These are phyloP conservation scores for Papilio helenus DNA, from an alignment of 1,140 invertebrate species.

Conservation along the genomic window DNA sequence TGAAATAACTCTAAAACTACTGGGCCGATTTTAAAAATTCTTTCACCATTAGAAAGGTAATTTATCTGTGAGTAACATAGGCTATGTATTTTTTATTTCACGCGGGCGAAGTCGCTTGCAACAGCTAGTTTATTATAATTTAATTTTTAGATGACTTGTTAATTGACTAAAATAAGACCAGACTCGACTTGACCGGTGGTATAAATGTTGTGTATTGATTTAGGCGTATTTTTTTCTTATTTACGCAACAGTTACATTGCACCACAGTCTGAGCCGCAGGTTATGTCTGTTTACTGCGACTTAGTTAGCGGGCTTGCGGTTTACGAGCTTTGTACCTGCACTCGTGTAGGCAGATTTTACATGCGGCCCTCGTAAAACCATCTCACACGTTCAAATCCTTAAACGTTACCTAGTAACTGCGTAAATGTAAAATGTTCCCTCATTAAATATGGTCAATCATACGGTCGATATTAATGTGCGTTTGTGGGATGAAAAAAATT, in stretches of 20 bases:
- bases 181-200: too few species aligned
- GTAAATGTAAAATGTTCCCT: conserved; percentile 5
- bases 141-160: too few species aligned
- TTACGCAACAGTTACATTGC: background rate
- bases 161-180: too few species aligned
- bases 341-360: conserved; percentile 22
- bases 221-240: background rate
- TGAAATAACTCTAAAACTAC: too few species aligned
- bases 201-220: too few species aligned
- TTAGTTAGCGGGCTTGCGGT: conserved; percentile 29
- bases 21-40: too few species aligned
- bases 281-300: conserved; percentile 37
- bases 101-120: too few species aligned
- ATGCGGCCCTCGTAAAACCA: conserved; percentile 24
- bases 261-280: background rate
- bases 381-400: conserved; percentile 31
- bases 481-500: background rate
- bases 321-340: conserved; percentile 31
- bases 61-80: too few species aligned
- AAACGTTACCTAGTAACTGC: conserved; percentile 5
- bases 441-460: background rate
- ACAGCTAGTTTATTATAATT: too few species aligned
- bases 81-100: too few species aligned
- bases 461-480: background rate
- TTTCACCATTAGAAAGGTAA: too few species aligned